Evolutionary conservation across 2,797 vertebrate genomes (phyloP).

Genomic region (Coregonus suidteri): DNA sequence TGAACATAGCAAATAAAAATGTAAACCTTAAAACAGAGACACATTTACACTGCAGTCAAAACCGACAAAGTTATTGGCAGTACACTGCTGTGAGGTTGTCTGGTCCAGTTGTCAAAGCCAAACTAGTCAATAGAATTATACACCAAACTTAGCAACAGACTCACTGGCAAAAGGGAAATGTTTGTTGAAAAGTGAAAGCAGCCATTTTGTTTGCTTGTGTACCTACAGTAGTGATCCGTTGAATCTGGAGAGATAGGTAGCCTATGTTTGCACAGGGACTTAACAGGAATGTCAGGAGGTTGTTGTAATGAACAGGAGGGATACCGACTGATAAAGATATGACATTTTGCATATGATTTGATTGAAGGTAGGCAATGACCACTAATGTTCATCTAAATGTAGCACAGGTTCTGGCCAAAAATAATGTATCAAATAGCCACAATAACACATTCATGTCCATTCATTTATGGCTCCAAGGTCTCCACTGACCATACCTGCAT

Average conservation of each 20-base stretch:
- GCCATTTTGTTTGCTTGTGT: background rate
- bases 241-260: background rate
- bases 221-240: background rate
- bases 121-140: background rate
- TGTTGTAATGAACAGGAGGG: background rate
- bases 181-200: constrained; percentile 5
- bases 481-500: constrained; percentile 76
- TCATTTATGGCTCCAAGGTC: background rate
- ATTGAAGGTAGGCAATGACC: background rate
- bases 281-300: background rate
- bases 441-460: background rate
- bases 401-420: no score
- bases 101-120: background rate
- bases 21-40: background rate
- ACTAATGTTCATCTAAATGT: background rate
- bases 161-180: background rate
- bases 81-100: background rate
- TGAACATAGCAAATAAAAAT: background rate
- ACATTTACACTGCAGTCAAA: background rate
- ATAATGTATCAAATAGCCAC: background rate
- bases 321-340: background rate
- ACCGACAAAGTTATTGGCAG: background rate
- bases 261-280: constrained; percentile 9
- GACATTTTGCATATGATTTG: background rate
- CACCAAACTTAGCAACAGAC: background rate